phyloP scores from a whole-genome alignment of 1,140 invertebrate species.

The Eriosoma lanigerum region DNA sequence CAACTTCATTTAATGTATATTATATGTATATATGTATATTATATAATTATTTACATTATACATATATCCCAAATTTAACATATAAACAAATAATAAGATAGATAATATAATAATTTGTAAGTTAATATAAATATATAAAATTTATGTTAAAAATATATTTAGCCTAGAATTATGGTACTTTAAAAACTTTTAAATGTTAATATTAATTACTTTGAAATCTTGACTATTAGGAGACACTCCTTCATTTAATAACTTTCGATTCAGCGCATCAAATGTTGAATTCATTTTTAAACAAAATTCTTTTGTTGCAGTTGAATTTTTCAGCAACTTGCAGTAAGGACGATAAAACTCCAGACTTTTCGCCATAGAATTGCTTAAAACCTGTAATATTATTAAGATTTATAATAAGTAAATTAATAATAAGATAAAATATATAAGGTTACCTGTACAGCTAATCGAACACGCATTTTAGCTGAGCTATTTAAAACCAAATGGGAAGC shows the following conservation, averaged over 20 bases:
- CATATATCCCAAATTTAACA: no score
- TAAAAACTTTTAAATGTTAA: no score
- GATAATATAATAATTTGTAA: background rate
- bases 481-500: background rate
- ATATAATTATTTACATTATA: no score
- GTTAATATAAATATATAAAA: background rate
- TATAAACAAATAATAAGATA: background rate
- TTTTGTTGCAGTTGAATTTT: background rate
- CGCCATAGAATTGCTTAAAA: background rate
- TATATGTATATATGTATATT: no score
- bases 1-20: no score
- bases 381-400: background rate
- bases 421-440: background rate
- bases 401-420: background rate
- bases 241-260: background rate
- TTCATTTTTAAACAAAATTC: constrained; percentile 5
- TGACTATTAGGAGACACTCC: background rate
- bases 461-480: background rate
- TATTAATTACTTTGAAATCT: background rate
- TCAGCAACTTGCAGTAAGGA: background rate
- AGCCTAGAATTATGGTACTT: no score
- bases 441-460: constrained; percentile 1
- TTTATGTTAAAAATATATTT: background rate
- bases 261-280: background rate
- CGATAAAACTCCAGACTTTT: background rate